Conservation (phyloP, 2,797 vertebrate species). For the Nannoperca obscura region DNA sequence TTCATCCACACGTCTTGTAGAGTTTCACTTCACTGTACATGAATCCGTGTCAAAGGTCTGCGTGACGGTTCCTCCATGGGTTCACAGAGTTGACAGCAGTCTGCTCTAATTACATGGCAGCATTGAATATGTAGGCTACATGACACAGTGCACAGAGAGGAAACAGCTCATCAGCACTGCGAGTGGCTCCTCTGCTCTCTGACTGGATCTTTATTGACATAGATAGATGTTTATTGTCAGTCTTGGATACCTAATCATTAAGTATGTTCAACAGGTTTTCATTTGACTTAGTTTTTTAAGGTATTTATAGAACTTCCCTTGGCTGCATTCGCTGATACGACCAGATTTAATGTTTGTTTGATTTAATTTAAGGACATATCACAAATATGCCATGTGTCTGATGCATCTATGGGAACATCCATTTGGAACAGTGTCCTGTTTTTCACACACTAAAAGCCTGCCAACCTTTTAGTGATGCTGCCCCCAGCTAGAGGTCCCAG, state of each 20-base stretch:
- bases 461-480: conserved; percentile 32
- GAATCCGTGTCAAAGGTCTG: not conserved
- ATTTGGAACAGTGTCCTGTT: conserved; percentile 1
- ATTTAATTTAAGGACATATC: not conserved
- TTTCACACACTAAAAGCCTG: conserved; percentile 31
- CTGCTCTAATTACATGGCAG: not conserved
- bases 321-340: not conserved
- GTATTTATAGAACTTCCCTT: not conserved
- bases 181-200: too few relatives aligned
- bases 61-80: not conserved
- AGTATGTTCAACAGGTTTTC: not conserved
- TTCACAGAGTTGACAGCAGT: not conserved
- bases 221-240: too few relatives aligned
- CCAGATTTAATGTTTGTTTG: not conserved
- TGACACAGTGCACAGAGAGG: not conserved
- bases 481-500: conserved; percentile 36
- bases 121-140: not conserved
- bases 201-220: too few relatives aligned
- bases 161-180: too few relatives aligned
- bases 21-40: too few relatives aligned
- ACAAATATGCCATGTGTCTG: not conserved
- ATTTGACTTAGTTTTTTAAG: not conserved
- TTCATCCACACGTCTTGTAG: too few relatives aligned
- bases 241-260: too few relatives aligned
- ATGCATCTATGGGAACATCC: not conserved